phyloP scores from a whole-genome alignment of 2,888 invertebrate species.

The Scaptomyza polygonia region DNA sequence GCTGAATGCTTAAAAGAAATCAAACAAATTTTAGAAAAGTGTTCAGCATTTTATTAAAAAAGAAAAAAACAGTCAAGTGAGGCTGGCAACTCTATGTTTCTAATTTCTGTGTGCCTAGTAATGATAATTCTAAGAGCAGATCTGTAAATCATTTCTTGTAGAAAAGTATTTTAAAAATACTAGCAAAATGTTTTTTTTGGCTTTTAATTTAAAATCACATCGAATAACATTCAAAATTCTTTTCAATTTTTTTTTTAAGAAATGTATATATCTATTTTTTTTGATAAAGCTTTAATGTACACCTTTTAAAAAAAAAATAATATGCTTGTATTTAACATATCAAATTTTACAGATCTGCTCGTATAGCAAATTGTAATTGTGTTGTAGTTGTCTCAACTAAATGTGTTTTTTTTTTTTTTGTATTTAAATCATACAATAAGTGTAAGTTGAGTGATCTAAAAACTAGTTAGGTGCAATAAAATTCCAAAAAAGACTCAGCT shows the following conservation, averaged over 20 bases:
- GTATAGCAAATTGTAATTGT: conserved; percentile 19
- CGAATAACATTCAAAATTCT: too few relatives aligned
- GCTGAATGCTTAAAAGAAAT: conserved; percentile 49
- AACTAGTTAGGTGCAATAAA: conserved; percentile 46
- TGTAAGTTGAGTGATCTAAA: conserved; percentile 48
- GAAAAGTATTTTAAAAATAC: not conserved
- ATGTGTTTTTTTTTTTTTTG: conserved; percentile 23
- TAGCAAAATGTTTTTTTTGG: too few relatives aligned
- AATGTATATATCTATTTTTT: not conserved
- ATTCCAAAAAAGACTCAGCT: conserved; percentile 45
- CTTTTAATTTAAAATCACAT: too few relatives aligned
- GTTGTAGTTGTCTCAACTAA: conserved; percentile 37
- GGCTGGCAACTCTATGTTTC: conserved; percentile 29
- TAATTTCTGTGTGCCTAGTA: conserved; percentile 53
- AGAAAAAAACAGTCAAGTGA: conserved; percentile 18
- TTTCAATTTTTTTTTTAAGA: too few relatives aligned
- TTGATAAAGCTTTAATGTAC: too few relatives aligned
- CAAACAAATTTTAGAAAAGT: conserved; percentile 1
- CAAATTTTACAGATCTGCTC: conserved; percentile 34
- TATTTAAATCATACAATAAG: conserved; percentile 20
- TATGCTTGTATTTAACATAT: not conserved
- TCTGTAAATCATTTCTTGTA: conserved; percentile 11
- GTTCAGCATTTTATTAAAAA: not conserved
- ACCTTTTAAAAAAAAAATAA: too few relatives aligned
- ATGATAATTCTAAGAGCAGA: conserved; percentile 28